Percentiles rank a stretch among this genome's conserved stretches.
phyloP scores from a whole-genome alignment of 2,797 vertebrate species.

The Leptodactylus fallax region DNA sequence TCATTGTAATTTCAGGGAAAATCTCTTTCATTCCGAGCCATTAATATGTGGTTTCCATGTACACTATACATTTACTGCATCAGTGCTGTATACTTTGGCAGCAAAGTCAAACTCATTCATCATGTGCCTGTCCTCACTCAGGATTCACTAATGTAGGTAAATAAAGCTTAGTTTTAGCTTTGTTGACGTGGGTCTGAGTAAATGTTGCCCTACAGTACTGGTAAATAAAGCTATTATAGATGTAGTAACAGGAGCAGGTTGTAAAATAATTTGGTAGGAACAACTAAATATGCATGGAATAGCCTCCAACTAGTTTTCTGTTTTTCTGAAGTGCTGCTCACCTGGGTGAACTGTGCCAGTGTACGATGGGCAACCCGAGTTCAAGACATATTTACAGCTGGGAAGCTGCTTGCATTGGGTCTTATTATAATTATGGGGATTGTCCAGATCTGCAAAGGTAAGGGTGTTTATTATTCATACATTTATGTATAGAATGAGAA shows the following conservation, averaged over 20 bases:
- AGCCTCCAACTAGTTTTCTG: neutral
- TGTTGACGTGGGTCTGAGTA: neutral
- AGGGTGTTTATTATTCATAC: neutral
- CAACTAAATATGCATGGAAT: neutral
- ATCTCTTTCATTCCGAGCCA: neutral
- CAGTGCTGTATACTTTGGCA: neutral
- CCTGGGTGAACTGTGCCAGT: constrained; percentile 93
- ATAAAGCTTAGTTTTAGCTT: neutral
- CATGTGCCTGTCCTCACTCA: neutral
- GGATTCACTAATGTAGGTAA: neutral
- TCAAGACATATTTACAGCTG: constrained; percentile 92
- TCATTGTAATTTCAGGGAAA: neutral
- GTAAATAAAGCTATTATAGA: neutral
- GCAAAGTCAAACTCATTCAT: neutral
- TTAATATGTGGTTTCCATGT: neutral
- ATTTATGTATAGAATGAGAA: too few relatives aligned
- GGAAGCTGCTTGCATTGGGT: constrained; percentile 88
- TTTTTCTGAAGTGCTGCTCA: constrained; percentile 81
- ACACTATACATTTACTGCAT: neutral
- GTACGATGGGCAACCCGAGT: constrained; percentile 93
- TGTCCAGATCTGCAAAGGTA: constrained; percentile 94
- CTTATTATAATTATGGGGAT: constrained; percentile 93
- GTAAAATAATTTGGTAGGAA: neutral
- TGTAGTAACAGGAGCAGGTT: neutral
- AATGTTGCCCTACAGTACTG: neutral